Base-by-base conservation (phyloP, 2,888 invertebrate genomes). In the Caenorhabditis sp. region DNA sequence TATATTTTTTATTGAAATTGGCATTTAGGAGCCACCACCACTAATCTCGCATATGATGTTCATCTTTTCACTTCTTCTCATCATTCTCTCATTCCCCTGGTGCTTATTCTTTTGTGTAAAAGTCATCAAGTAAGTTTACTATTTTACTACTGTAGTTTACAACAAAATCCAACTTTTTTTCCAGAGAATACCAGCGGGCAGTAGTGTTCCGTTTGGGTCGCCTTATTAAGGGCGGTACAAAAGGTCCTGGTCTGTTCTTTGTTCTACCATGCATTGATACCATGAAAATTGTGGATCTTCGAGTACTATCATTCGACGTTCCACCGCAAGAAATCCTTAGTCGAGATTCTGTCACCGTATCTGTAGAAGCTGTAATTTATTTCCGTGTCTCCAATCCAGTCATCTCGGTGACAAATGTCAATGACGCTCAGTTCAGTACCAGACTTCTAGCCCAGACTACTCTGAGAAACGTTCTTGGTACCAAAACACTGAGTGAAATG, bases 251-350 rank as follows among this genome's bases (percentile, higher is more conserved):
- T 61, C 96, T 98, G 87, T 97, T 97, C 93, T 97, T 98, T 93
- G 96, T 97, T 81, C 93, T 98, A 85, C 97, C 97, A 0, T 98
- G 97, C 93, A 96, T 97, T 91, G 98, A 94, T 83, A 93, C 92
- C 35, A 97, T 97, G 92, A 90, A 89, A 74, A 88, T 90, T 40
- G 90, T 91, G 53, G 91, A 91, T 71, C 85, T 91, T 4, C 87
- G 91, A n/a, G 91, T 92, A 9, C 95, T 97, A 0, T 97, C 97
- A 0, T 98, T 98, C 92, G 98, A 98, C 91, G 96, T 98, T 61
- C 98, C 98, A 61, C 97, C 98, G 0, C 98, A 98, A 94, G 98
- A 93, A 89, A 92, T 93, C 65, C 87, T 93, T 53, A 92, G 92
- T 35, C 88, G 92, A 82, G 93, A 93, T 88, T 92, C 92, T 47